Conservation (phyloP, 2,113 vertebrate species). For the Murina feae region DNA sequence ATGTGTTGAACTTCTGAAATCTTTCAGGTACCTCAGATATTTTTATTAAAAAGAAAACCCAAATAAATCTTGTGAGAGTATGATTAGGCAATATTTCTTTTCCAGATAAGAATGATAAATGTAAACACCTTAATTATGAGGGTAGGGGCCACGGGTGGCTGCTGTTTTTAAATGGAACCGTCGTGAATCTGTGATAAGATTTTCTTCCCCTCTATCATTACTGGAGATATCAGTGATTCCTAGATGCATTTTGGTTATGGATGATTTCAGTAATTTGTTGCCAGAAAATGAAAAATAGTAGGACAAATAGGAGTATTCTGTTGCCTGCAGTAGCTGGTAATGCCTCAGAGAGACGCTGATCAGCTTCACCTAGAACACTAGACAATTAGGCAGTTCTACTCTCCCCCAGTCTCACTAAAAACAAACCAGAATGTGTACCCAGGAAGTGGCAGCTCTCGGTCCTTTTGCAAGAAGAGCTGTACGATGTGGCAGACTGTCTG, state of each 20-base stretch:
- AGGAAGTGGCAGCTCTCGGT: neutral
- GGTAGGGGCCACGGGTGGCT: neutral
- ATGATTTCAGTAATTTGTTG: neutral
- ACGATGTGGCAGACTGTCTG: neutral
- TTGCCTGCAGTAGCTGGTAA: neutral
- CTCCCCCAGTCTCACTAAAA: neutral
- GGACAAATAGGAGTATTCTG: neutral
- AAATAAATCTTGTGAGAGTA: neutral
- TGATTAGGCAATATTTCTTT: neutral
- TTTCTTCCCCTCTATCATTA: neutral
- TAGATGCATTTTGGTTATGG: neutral
- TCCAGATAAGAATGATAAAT: neutral
- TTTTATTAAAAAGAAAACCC: neutral
- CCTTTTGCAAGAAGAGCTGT: neutral
- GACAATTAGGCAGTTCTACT: neutral
- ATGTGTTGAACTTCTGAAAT: conserved; percentile 8
- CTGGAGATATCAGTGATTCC: neutral
- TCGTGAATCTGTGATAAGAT: neutral
- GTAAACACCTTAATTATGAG: neutral
- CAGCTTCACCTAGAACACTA: neutral
- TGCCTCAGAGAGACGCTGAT: neutral
- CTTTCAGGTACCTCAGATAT: neutral
- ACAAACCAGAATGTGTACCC: neutral
- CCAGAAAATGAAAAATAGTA: neutral
- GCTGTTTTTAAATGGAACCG: neutral